These are phyloP conservation scores for Heterodera carotae DNA, from an alignment of 1,140 invertebrate genomes.

Conservation along the genomic window DNA sequence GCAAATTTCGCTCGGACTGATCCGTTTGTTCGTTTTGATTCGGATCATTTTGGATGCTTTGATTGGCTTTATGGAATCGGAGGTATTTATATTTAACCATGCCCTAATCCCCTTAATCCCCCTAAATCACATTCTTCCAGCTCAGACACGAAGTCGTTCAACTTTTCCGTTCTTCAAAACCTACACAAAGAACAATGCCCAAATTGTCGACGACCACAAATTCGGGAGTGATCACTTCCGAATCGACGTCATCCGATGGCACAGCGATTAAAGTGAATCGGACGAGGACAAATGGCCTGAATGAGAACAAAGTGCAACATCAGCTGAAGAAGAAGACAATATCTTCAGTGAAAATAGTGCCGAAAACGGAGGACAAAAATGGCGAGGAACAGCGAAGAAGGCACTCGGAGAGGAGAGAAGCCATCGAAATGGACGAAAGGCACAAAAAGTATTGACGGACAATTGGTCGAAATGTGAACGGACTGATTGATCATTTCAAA, in stretches of 20 bases:
- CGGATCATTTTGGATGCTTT: slow-evolving; percentile 30
- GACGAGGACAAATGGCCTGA: neutral
- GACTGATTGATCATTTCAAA: no score
- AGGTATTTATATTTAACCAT: slow-evolving; percentile 3
- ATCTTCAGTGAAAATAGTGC: neutral
- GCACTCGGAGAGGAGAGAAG: neutral
- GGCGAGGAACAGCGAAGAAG: neutral
- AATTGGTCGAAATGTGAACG: no score
- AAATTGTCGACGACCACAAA: slow-evolving; percentile 31
- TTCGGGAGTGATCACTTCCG: slow-evolving; percentile 12
- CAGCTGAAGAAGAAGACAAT: slow-evolving; percentile 14
- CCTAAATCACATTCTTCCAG: slow-evolving; percentile 1
- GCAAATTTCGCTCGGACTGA: slow-evolving; percentile 23
- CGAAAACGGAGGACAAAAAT: slow-evolving; percentile 5
- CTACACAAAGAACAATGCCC: neutral
- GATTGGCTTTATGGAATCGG: slow-evolving; percentile 28
- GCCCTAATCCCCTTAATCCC: no score
- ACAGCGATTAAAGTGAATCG: neutral
- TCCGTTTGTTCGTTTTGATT: slow-evolving; percentile 26
- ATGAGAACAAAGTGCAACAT: neutral
- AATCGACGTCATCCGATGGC: slow-evolving; percentile 14
- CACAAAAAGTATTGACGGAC: neutral
- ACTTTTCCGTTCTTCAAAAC: neutral
- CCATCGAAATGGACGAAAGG: neutral
- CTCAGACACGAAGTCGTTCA: slow-evolving; percentile 9